These are phyloP conservation scores for Alviniconcha strummeri DNA, from an alignment of 2,888 invertebrate species.

Conservation along the genomic window DNA sequence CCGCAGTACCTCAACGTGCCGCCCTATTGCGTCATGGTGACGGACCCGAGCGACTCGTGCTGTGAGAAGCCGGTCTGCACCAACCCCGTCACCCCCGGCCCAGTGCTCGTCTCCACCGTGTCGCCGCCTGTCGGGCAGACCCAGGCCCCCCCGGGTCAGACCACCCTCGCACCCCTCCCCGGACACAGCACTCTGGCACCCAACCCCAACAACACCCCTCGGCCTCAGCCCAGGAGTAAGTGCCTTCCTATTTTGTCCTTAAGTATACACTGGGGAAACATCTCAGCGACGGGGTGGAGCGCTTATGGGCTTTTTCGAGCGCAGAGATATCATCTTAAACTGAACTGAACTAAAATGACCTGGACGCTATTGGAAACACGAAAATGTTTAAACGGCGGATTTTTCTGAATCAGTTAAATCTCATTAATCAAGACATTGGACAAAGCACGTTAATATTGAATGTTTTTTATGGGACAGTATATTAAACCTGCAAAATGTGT, in stretches of 20 bases:
- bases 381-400: too few species aligned
- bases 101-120: slow-evolving; percentile 36
- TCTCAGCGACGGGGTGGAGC: not conserved
- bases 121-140: slow-evolving; percentile 38
- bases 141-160: slow-evolving; percentile 30
- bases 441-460: too few species aligned
- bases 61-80: slow-evolving; percentile 52
- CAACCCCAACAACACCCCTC: slow-evolving; percentile 11
- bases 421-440: too few species aligned
- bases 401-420: too few species aligned
- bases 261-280: too few species aligned
- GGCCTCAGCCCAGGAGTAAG: slow-evolving; percentile 37
- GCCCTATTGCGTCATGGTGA: slow-evolving; percentile 53
- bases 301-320: too few species aligned
- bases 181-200: slow-evolving; percentile 21
- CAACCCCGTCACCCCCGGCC: slow-evolving; percentile 36
- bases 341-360: too few species aligned
- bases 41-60: slow-evolving; percentile 56
- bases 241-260: not conserved
- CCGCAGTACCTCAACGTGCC: slow-evolving; percentile 54
- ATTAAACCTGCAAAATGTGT: too few species aligned
- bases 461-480: too few species aligned
- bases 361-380: too few species aligned
- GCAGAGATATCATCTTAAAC: too few species aligned
- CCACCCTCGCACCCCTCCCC: slow-evolving; percentile 10